phyloP scores from a whole-genome alignment of 2,888 invertebrate genomes.

The Hypolimnas misippus region DNA sequence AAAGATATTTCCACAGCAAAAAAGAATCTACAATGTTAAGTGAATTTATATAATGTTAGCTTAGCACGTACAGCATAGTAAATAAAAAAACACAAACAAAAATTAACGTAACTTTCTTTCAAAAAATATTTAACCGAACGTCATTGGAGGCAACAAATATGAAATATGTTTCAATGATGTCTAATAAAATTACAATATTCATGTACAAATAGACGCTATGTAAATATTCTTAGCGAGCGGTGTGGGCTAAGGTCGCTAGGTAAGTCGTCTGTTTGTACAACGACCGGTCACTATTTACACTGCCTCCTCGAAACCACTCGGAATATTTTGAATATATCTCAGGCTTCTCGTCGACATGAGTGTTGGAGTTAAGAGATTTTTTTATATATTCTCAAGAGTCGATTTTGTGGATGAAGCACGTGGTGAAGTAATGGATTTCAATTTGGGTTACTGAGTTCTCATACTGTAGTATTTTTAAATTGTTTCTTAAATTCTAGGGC shows the following conservation, averaged over 20 bases:
- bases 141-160: not conserved
- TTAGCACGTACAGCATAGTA: too few relatives aligned
- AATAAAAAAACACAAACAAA: not conserved
- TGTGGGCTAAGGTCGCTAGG: slow-evolving; percentile 68
- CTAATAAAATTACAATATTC: slow-evolving; percentile 67
- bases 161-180: slow-evolving; percentile 26
- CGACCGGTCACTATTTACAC: slow-evolving; percentile 80
- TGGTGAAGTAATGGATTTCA: not conserved
- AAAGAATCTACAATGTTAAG: too few relatives aligned
- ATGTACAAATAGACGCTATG: slow-evolving; percentile 71
- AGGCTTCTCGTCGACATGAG: slow-evolving; percentile 19
- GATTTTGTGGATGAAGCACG: not conserved
- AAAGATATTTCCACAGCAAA: too few relatives aligned
- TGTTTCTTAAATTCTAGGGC: too few relatives aligned
- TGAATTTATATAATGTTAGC: too few relatives aligned
- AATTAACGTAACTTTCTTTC: not conserved
- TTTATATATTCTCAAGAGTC: not conserved
- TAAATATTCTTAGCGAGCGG: slow-evolving; percentile 65
- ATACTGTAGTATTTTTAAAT: not conserved
- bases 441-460: not conserved
- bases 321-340: slow-evolving; percentile 60
- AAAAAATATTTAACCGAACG: not conserved
- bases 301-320: slow-evolving; percentile 72
- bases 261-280: slow-evolving; percentile 70
- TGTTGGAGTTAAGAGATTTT: slow-evolving; percentile 11